These are phyloP conservation scores for Nomada fabriciana DNA, from an alignment of 2,888 invertebrate genomes.

Conservation along the genomic window DNA sequence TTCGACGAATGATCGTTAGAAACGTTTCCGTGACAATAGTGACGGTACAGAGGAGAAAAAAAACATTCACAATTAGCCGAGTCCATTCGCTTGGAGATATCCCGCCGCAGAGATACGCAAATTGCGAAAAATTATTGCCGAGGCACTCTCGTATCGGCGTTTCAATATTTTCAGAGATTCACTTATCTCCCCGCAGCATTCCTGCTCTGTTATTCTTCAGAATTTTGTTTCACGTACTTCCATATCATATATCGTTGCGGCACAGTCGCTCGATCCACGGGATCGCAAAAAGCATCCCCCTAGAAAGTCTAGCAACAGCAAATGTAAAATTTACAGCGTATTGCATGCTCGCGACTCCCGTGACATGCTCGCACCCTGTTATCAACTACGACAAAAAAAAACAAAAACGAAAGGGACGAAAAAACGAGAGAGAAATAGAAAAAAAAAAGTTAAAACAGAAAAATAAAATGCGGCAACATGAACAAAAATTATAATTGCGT, in stretches of 20 bases:
- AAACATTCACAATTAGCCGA: slow-evolving; percentile 16
- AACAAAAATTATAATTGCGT: slow-evolving; percentile 18
- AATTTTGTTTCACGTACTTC: slow-evolving; percentile 56
- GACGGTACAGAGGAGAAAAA: background rate
- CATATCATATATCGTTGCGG: slow-evolving; percentile 43
- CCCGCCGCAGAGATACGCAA: slow-evolving; percentile 26
- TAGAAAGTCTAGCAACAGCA: slow-evolving; percentile 39
- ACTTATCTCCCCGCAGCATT: slow-evolving; percentile 56
- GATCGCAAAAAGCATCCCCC: slow-evolving; percentile 30
- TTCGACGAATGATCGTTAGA: background rate
- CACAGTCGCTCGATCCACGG: slow-evolving; percentile 26
- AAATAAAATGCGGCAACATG: background rate
- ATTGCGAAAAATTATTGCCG: slow-evolving; percentile 50
- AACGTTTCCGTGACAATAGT: background rate
- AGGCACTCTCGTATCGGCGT: slow-evolving; percentile 47
- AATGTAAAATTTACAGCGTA: slow-evolving; percentile 55
- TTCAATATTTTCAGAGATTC: slow-evolving; percentile 64
- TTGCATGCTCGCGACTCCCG: slow-evolving; percentile 47
- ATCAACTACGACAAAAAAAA: slow-evolving; percentile 22
- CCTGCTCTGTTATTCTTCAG: slow-evolving; percentile 59
- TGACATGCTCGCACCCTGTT: slow-evolving; percentile 41
- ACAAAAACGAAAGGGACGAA: background rate
- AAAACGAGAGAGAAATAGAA: background rate
- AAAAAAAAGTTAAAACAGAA: too few species aligned
- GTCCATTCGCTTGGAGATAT: slow-evolving; percentile 23